These are phyloP conservation scores for Steinernema scapterisci DNA, from an alignment of 2,888 invertebrate genomes.

Conservation along the genomic window DNA sequence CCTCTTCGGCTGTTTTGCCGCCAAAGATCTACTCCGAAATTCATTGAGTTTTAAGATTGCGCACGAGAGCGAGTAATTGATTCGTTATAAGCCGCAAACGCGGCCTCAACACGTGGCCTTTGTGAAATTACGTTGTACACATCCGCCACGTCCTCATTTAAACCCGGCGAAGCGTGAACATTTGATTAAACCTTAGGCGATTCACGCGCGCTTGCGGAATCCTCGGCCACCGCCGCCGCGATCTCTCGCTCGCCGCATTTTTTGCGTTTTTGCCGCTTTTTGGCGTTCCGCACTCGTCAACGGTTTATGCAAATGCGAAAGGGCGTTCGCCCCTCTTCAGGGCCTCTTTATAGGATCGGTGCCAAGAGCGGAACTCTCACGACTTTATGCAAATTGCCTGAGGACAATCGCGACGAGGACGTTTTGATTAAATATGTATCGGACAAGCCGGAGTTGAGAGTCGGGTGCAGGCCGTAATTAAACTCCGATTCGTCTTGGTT, in stretches of 20 bases:
- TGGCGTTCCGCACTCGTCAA: not conserved
- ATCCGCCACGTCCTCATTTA: not conserved
- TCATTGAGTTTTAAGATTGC: too few relatives aligned
- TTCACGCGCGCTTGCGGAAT: not conserved
- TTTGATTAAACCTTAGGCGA: not conserved
- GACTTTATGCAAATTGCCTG: constrained; percentile 28
- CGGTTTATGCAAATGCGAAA: constrained; percentile 24
- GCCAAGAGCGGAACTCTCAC: constrained; percentile 24
- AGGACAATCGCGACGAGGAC: constrained; percentile 22
- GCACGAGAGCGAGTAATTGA: too few relatives aligned
- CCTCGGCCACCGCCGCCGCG: not conserved
- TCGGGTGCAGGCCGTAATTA: not conserved
- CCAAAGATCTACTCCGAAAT: too few relatives aligned
- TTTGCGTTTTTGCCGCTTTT: not conserved
- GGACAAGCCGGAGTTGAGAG: constrained; percentile 22
- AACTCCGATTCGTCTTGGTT: constrained; percentile 10
- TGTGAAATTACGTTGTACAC: too few relatives aligned
- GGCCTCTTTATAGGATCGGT: not conserved
- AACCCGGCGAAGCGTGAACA: not conserved
- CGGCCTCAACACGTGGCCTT: too few relatives aligned
- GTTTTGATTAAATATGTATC: constrained; percentile 32
- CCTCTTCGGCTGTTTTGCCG: too few relatives aligned
- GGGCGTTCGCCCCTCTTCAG: not conserved
- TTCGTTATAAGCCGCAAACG: too few relatives aligned
- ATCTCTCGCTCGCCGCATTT: constrained; percentile 7